Evolutionary conservation across 2,113 vertebrate species (phyloP).

Genomic region (Raja brachyura): DNA sequence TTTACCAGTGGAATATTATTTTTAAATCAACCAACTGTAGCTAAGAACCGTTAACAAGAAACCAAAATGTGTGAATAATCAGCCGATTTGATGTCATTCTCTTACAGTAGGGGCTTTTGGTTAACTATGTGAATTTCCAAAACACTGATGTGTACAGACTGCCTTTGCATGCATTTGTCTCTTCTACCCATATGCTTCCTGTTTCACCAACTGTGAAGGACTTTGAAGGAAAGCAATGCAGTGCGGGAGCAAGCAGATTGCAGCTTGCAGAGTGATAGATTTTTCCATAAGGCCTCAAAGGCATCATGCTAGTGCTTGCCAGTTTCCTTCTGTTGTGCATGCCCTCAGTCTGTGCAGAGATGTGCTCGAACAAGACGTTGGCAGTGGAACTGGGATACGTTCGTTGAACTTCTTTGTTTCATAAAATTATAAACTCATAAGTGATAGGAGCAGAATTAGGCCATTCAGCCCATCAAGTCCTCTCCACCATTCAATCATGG

Average conservation of each 20-base stretch:
- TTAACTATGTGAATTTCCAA: not conserved
- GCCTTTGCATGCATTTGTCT: too few relatives aligned
- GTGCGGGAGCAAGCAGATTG: not conserved
- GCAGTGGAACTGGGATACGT: too few relatives aligned
- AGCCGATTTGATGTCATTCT: too few relatives aligned
- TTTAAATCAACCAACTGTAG: not conserved
- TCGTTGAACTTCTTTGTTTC: not conserved
- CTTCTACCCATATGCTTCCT: not conserved
- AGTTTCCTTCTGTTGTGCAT: not conserved
- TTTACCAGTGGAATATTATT: not conserved
- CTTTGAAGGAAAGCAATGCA: not conserved
- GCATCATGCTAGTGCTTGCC: not conserved
- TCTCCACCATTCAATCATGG: too few relatives aligned
- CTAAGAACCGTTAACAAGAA: not conserved
- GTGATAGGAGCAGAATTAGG: too few relatives aligned
- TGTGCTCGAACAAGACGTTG: not conserved
- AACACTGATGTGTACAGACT: not conserved
- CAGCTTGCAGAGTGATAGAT: not conserved
- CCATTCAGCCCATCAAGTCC: too few relatives aligned
- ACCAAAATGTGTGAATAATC: not conserved
- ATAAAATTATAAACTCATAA: too few relatives aligned
- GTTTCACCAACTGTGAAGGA: not conserved
- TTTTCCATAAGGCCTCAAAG: not conserved
- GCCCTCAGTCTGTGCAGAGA: not conserved
- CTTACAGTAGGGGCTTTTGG: not conserved